Evolutionary conservation across 2,797 vertebrate genomes (phyloP), one percentile per base, ranked within the genome.

Genomic region (Acrossocheilus wenchowensis): DNA sequence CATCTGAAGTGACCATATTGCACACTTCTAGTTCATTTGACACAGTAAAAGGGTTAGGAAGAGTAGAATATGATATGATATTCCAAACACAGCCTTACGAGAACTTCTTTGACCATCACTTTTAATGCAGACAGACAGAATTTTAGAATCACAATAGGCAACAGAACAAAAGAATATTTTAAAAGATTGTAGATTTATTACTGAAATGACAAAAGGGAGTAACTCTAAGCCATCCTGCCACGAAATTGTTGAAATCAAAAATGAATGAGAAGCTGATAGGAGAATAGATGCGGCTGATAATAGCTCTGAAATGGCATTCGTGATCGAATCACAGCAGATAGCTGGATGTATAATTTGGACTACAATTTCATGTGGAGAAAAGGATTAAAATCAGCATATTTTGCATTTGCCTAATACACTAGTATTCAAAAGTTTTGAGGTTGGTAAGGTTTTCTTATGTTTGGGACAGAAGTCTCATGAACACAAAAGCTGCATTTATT

Each of bases 191-290:
- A 43, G 50, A 60, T 2, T 43, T 83, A n/a, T 43, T 41, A 62
- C 52, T 62, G 23, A 57, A 60, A 62, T 6, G n/a, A 73, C 52
- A 80, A 45, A 80, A 60, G 21, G 14, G 39, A 80, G 78, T 21
- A 66, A 66, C 14, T 7, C 26, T 17, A 34, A 66, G 14, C 6
- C 26, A 2, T 45, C 17, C 50, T 41, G 52, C 10, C n/a, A 54
- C 36, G 26, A 73, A 83, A 83, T 74, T 23, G 69, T 73, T 48
- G 30, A 72, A 54, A 82, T 82, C 21, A 72, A 69, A 69, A 81
- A 73, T 82, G 52, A 73, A 60, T 83, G 81, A 82, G 81, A 73
- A 41, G 68, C 68, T 60, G 50, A 82, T 82, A 57, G 50, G 23
- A 73, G 81, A 54, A 73, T 0, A 72, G 69, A 82, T 57, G 69